phyloP scores from a whole-genome alignment of 1,140 invertebrate species.

The Drosophila ananassae region DNA sequence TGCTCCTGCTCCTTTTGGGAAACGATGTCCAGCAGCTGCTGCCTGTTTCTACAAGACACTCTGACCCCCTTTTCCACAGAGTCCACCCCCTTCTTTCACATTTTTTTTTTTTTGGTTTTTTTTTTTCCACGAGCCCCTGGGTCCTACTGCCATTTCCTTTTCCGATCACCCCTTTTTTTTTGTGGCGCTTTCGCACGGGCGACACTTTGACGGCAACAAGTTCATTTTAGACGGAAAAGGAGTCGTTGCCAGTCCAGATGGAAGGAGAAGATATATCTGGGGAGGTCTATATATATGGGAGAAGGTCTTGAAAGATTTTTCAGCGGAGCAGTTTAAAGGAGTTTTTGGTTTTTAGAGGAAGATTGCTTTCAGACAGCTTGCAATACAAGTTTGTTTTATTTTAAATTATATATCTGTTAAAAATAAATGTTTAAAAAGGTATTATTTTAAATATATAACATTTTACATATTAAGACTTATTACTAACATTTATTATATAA shows the following conservation, averaged over 20 bases:
- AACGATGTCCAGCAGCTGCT: conserved; percentile 51
- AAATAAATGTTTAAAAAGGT: too few species aligned
- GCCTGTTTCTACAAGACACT: conserved; percentile 57
- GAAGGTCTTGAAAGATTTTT: not conserved
- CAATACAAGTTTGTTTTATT: too few species aligned
- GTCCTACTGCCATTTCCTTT: conserved; percentile 1
- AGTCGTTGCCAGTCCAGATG: conserved; percentile 2
- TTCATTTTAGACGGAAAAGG: conserved; percentile 55
- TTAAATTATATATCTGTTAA: too few species aligned
- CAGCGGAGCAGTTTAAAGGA: not conserved
- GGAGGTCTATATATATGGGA: conserved; percentile 2
- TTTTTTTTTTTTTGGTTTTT: not conserved
- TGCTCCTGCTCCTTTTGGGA: conserved; percentile 6
- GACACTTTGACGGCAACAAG: conserved; percentile 76
- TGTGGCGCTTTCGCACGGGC: conserved; percentile 55
- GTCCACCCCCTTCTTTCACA: not conserved
- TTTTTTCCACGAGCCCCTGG: not conserved
- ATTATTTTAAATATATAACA: too few species aligned
- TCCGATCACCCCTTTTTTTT: conserved; percentile 8
- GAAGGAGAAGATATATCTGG: conserved; percentile 6
- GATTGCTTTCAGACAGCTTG: too few species aligned
- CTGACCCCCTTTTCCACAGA: conserved; percentile 16
- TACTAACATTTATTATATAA: too few species aligned
- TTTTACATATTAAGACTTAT: too few species aligned
- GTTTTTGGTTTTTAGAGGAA: too few species aligned